Evolutionary conservation across 2,888 invertebrate species (phyloP), one percentile per base, ranked within the genome.

Genomic region (Agonum fuliginosum): DNA sequence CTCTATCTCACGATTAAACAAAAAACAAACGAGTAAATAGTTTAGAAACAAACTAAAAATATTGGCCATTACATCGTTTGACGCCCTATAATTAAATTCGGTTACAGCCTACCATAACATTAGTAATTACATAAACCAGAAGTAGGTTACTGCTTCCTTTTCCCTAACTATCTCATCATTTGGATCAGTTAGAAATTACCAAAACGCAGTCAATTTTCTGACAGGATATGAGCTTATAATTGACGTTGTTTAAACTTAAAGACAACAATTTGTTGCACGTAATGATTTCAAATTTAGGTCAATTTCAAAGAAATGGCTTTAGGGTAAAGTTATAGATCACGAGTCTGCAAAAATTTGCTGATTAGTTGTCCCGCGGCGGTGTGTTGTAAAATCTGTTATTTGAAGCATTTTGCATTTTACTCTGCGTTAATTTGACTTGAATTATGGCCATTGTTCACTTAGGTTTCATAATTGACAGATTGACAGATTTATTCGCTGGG

Each of bases 401-500:
- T 17, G 10, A 27, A 62, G 30, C 58, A 3, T 62, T 62, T 62
- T 62, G 58, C 58, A 30, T 62, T 62, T 27, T 17, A 8, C 27
- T 62, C 24, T 17, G 30, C 27, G 58, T 30, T 62, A 62, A 62
- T 62, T 62, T 62, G 30, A 62, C 58, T 34, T 62, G 30, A 62
- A 62, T 62, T 62, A 62, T 62, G 58, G 27, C 17, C 58, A 30
- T 62, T 62, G 58, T 62, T 62, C 58, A 30, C 30, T 62, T 62
- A 62, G 17, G 30, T 27, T 46, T 30, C 58, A 62, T 62, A 62
- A 62, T 62, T 62, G 58, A 62, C 58, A 62, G 12, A 62, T 62
- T 62, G 58, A 62, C 30, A 30, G 30, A 62, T 62, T 62, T 30
- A 62, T 62, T 62, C 14, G 58, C 54, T 58, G 54, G 27, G 54